Conservation (phyloP, 2,113 vertebrate species). For the Gorsachius goisagi region DNA sequence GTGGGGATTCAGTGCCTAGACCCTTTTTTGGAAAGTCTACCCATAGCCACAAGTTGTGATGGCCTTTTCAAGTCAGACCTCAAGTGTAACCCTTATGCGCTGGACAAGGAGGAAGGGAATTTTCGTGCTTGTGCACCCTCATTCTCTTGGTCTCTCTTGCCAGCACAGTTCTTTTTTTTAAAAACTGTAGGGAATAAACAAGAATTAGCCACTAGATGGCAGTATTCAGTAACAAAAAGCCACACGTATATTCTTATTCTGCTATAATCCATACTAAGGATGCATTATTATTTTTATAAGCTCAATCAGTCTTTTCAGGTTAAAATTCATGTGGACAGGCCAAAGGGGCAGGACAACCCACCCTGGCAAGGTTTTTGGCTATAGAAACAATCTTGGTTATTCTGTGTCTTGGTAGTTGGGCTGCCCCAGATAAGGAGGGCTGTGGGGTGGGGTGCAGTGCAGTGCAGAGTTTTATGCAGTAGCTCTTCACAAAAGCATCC, state of each 20-base stretch:
- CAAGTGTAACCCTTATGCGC: not conserved
- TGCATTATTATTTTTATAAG: not conserved
- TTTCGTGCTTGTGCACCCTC: not conserved
- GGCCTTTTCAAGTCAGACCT: not conserved
- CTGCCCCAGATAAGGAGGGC: not conserved
- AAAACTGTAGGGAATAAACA: not conserved
- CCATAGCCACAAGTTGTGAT: not conserved
- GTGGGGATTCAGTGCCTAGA: not conserved
- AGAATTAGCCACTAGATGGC: constrained; percentile 67
- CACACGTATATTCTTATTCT: rapidly evolving
- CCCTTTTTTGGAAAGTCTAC: not conserved
- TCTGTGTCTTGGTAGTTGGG: not conserved
- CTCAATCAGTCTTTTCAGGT: not conserved
- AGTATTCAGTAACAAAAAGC: constrained; percentile 9
- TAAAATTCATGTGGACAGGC: not conserved
- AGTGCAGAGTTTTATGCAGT: not conserved
- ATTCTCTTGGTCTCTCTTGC: not conserved
- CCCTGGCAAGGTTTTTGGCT: not conserved
- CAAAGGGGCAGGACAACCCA: not conserved
- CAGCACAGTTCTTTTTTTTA: not conserved
- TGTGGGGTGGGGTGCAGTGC: too few species aligned
- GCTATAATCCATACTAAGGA: rapidly evolving
- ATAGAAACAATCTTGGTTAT: not conserved
- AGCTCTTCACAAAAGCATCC: not conserved
- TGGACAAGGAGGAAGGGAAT: not conserved